Percentiles rank a stretch among this genome's conserved stretches.
phyloP scores from a whole-genome alignment of 2,797 vertebrate genomes.

The Microhierax caerulescens region DNA sequence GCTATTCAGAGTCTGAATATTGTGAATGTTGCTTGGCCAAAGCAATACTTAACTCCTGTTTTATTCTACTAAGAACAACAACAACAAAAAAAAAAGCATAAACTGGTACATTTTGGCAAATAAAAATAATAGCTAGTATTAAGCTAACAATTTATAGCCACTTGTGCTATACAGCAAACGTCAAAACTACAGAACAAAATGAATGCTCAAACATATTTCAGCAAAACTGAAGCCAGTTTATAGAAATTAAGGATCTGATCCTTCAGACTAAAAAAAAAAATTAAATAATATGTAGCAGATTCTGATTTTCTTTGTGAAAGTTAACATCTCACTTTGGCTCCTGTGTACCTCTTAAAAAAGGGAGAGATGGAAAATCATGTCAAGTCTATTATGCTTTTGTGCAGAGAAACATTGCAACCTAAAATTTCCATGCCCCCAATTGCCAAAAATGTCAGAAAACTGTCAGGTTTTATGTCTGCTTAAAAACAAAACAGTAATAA shows the following conservation, averaged over 20 bases:
- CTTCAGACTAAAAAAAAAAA: not conserved
- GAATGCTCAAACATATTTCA: not conserved
- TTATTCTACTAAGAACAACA: not conserved
- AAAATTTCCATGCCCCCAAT: not conserved
- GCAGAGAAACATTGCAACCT: not conserved
- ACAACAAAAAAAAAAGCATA: not conserved
- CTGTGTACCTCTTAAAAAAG: not conserved
- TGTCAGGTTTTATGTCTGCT: not conserved
- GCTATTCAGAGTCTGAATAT: not conserved
- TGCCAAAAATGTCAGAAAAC: constrained; percentile 1
- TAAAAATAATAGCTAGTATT: not conserved
- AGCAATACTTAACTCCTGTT: not conserved
- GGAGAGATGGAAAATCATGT: not conserved
- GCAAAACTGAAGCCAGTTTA: not conserved
- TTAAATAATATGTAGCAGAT: not conserved
- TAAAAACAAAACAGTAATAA: constrained; percentile 7
- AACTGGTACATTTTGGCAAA: not conserved
- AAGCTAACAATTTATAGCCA: not conserved
- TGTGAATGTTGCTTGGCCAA: not conserved
- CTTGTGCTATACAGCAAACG: not conserved
- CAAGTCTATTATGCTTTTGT: not conserved
- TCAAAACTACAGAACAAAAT: not conserved
- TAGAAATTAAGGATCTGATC: not conserved
- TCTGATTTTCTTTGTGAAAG: not conserved
- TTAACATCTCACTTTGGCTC: not conserved